A percentile compares a stretch with the other conserved stretches of the same genome.
These are phyloP conservation scores for Amyelois transitella DNA, from an alignment of 1,140 invertebrate genomes.

Conservation along the genomic window DNA sequence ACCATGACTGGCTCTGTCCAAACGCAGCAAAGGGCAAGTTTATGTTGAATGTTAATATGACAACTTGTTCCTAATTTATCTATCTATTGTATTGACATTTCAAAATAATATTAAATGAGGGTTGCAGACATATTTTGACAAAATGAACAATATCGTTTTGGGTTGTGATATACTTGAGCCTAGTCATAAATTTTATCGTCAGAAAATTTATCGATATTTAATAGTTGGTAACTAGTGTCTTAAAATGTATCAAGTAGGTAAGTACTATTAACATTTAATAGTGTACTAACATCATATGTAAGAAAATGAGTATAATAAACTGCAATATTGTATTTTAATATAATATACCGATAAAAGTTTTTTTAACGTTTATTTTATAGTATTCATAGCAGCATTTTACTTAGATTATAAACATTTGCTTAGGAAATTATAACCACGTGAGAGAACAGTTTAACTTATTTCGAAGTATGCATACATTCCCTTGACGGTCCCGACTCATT, in stretches of 20 bases:
- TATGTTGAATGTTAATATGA: constrained; percentile 47
- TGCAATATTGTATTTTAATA: not conserved
- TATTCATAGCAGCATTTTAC: not conserved
- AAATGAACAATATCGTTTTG: too few species aligned
- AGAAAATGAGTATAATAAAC: too few species aligned
- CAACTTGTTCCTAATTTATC: constrained; percentile 52
- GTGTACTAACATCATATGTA: too few species aligned
- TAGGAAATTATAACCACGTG: constrained; percentile 15
- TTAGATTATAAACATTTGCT: constrained; percentile 3
- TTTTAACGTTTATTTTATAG: too few species aligned
- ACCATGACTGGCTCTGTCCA: constrained; percentile 41
- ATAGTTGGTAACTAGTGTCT: too few species aligned
- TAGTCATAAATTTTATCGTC: too few species aligned
- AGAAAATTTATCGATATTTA: too few species aligned
- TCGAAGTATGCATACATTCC: constrained; percentile 65
- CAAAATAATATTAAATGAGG: constrained; percentile 3
- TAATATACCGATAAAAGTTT: too few species aligned
- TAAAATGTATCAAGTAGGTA: too few species aligned
- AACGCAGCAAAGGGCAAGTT: constrained; percentile 36
- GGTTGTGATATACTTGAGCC: too few species aligned
- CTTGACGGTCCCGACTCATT: constrained; percentile 65
- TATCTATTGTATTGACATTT: constrained; percentile 45
- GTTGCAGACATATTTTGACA: not conserved
- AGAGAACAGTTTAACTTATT: constrained; percentile 35
- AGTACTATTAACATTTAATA: too few species aligned